These are phyloP conservation scores for Azorinus chamasolen DNA, from an alignment of 2,888 invertebrate species.

Conservation along the genomic window DNA sequence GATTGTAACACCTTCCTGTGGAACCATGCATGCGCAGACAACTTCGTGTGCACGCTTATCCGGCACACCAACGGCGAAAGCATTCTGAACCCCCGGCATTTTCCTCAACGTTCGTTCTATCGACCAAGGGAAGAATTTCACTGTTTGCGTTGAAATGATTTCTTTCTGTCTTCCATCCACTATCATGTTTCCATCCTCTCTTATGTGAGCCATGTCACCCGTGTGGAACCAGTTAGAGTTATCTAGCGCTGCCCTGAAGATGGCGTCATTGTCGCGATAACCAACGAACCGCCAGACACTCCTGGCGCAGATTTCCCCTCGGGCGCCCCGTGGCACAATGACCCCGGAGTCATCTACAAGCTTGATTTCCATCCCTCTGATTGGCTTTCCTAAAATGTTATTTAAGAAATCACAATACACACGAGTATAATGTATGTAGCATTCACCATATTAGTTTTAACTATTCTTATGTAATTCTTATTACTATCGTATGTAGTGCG, in stretches of 20 bases:
- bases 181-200: conserved; percentile 42
- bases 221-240: conserved; percentile 49
- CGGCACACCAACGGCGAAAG: conserved; percentile 54
- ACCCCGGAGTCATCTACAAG: conserved; percentile 36
- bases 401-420: too few species aligned
- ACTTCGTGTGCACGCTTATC: conserved; percentile 45
- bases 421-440: too few species aligned
- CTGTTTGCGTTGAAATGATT: conserved; percentile 36
- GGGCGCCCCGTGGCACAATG: conserved; percentile 21
- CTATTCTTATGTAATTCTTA: too few species aligned
- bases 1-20: conserved; percentile 12
- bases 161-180: conserved; percentile 47
- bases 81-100: conserved; percentile 35
- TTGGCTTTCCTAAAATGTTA: conserved; percentile 35
- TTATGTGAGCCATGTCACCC: conserved; percentile 43
- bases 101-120: conserved; percentile 40
- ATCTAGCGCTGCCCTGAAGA: conserved; percentile 26
- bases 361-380: conserved; percentile 49
- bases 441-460: too few species aligned
- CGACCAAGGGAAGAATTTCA: conserved; percentile 50
- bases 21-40: conserved; percentile 56
- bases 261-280: conserved; percentile 22
- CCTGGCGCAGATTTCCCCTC: conserved; percentile 49
- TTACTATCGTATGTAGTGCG: too few species aligned
- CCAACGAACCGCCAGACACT: conserved; percentile 37